Evolutionary conservation across 1,140 invertebrate species (phyloP).

Genomic region (Temnothorax longispinosus): DNA sequence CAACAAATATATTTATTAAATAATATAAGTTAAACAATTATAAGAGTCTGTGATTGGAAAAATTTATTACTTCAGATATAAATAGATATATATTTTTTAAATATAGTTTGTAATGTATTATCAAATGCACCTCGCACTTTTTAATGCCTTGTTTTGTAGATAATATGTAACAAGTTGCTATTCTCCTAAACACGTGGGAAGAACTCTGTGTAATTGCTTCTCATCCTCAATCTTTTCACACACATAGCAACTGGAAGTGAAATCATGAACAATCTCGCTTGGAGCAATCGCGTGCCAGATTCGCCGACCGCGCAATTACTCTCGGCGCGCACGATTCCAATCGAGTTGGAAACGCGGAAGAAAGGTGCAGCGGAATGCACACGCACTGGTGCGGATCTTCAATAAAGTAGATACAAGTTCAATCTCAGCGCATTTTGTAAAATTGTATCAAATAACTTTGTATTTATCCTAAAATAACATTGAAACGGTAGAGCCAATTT

Average conservation of each 20-base stretch:
- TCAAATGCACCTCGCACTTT: neutral
- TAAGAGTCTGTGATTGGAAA: neutral
- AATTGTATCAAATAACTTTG: neutral
- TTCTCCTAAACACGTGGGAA: conserved; percentile 16
- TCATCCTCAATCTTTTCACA: conserved; percentile 43
- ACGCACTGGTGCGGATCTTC: neutral
- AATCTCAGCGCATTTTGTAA: neutral
- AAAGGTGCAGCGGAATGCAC: conserved; percentile 18
- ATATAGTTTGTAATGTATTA: neutral
- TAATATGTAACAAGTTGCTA: neutral
- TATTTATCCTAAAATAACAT: neutral
- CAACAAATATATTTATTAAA: neutral
- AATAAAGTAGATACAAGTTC: conserved; percentile 15
- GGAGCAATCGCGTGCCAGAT: conserved; percentile 62
- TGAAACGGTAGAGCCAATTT: neutral
- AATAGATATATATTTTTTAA: neutral
- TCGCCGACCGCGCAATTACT: conserved; percentile 47
- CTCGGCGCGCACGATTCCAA: conserved; percentile 14
- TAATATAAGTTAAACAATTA: neutral
- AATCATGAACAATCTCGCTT: conserved; percentile 55
- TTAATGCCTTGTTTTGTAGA: neutral
- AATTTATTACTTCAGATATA: neutral
- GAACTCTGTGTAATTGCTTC: conserved; percentile 1
- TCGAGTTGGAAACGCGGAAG: conserved; percentile 23
- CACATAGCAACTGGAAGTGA: conserved; percentile 42